A percentile compares a stretch with the other conserved stretches of the same genome.
Conservation (phyloP, 30 jellyfish, hydroid and myxozoan genomes). For the Aurelia sp. region DNA sequence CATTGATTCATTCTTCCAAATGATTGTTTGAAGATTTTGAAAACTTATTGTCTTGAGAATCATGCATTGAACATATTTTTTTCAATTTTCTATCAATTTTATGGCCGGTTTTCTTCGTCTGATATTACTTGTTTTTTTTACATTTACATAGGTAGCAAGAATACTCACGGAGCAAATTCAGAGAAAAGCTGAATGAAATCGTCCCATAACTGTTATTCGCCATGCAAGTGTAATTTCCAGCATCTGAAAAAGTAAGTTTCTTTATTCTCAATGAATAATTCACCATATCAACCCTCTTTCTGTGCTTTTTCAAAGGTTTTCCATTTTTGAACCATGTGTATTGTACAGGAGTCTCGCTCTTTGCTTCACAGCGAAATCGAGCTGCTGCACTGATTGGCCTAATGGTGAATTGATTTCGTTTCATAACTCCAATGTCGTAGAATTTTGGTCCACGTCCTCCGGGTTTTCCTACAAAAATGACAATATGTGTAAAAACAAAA, state of each 20-base stretch:
- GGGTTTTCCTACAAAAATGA: constrained; percentile 11
- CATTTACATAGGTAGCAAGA: neutral
- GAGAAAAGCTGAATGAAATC: constrained; percentile 78
- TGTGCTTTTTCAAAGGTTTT: constrained; percentile 38
- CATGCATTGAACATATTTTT: no score
- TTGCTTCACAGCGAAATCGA: constrained; percentile 80
- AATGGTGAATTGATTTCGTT: constrained; percentile 62
- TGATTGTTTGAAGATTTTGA: no score
- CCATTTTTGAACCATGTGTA: constrained; percentile 90
- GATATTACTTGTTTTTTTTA: neutral
- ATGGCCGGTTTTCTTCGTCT: no score
- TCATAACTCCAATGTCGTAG: constrained; percentile 78
- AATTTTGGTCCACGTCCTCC: constrained; percentile 68
- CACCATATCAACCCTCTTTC: constrained; percentile 31
- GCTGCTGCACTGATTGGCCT: constrained; percentile 65
- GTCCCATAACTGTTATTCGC: constrained; percentile 80
- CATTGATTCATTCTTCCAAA: no score
- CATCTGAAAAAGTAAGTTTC: constrained; percentile 56
- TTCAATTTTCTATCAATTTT: no score
- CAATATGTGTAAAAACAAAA: no score
- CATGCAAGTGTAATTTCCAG: constrained; percentile 86
- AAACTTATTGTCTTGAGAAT: no score
- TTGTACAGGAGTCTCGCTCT: constrained; percentile 60
- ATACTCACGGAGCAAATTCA: constrained; percentile 64
- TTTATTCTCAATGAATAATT: constrained; percentile 17